These are phyloP conservation scores for Chromobotia macracanthus DNA, from an alignment of 2,797 vertebrate species.

Conservation along the genomic window DNA sequence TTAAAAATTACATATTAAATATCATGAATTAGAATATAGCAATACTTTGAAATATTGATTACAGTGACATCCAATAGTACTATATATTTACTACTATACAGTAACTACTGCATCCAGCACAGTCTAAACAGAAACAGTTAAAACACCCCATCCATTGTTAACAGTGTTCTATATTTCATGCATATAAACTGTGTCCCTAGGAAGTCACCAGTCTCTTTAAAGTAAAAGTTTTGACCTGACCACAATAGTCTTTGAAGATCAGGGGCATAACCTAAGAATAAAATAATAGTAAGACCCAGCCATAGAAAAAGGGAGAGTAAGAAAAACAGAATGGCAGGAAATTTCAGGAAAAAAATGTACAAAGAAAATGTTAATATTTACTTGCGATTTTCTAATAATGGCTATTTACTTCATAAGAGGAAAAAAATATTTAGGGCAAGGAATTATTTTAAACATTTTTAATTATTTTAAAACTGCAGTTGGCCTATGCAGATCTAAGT, in stretches of 20 bases:
- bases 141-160: not conserved
- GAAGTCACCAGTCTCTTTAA: conserved; percentile 7
- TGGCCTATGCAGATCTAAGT: not conserved
- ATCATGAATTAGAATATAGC: not conserved
- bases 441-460: no score
- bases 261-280: not conserved
- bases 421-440: not conserved
- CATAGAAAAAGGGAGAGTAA: not conserved
- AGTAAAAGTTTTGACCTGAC: conserved; percentile 30
- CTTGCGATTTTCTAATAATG: not conserved
- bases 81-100: no score
- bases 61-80: not conserved
- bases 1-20: not conserved
- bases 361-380: not conserved
- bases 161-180: not conserved
- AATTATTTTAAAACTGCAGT: not conserved
- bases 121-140: not conserved
- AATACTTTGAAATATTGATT: no score
- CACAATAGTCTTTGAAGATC: conserved; percentile 27
- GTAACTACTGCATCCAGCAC: no score
- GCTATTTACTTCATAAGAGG: not conserved
- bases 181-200: conserved; percentile 16
- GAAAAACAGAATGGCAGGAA: not conserved
- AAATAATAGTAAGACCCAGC: not conserved
- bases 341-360: not conserved